Conservation (phyloP, 1,140 invertebrate genomes). For the Psilanteris sp. region DNA sequence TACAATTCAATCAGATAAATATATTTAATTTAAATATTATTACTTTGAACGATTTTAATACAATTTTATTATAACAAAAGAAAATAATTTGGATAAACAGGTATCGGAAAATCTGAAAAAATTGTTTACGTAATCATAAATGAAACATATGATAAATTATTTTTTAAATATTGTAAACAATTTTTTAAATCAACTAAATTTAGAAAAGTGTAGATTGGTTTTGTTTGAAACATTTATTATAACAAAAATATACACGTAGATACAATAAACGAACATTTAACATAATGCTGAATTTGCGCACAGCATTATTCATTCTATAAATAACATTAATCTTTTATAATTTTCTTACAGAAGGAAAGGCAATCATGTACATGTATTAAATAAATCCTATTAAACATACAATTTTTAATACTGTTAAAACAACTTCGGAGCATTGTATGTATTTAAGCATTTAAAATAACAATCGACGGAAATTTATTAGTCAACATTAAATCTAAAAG, state of each 20-base stretch:
- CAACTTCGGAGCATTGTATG: no score
- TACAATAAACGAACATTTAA: slow-evolving; percentile 26
- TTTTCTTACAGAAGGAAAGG: neutral
- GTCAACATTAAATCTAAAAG: neutral
- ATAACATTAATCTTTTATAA: neutral
- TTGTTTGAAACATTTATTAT: slow-evolving; percentile 25
- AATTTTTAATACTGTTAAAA: no score
- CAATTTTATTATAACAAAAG: neutral
- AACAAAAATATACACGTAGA: slow-evolving; percentile 10
- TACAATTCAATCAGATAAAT: no score
- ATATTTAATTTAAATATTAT: no score
- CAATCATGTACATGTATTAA: neutral
- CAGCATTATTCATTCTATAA: neutral
- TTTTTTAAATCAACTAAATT: slow-evolving; percentile 29
- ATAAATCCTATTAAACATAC: no score
- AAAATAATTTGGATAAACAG: slow-evolving; percentile 15
- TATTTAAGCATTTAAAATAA: no score
- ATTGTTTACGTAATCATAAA: slow-evolving; percentile 19
- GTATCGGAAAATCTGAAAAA: slow-evolving; percentile 16
- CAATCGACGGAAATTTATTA: neutral
- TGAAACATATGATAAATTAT: neutral
- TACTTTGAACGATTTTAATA: neutral
- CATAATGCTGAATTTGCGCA: slow-evolving; percentile 1
- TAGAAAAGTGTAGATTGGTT: slow-evolving; percentile 8
- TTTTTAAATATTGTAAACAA: slow-evolving; percentile 16